Percentiles rank a stretch among this genome's conserved stretches.
Evolutionary conservation across 2,797 vertebrate species (phyloP).

Genomic region (Gorsachius magnificus): DNA sequence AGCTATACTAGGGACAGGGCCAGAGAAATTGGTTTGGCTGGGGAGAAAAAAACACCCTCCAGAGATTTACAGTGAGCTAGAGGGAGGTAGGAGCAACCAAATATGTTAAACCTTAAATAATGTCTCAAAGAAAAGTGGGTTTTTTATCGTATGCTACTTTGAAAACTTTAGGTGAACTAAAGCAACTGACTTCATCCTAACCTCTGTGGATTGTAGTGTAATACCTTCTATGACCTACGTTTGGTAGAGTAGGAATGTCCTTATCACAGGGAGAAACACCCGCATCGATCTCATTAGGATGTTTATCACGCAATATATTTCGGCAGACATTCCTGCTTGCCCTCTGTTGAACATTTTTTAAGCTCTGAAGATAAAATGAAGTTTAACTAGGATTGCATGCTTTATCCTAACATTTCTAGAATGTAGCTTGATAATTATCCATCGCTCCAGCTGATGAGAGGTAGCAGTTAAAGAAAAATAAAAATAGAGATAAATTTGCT

Average conservation of each 20-base stretch:
- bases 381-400: neutral
- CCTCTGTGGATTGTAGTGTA: neutral
- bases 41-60: neutral
- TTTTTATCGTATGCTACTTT: neutral
- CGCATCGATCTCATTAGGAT: conserved; percentile 44
- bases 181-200: neutral
- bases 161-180: neutral
- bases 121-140: neutral
- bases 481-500: neutral
- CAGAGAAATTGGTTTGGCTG: neutral
- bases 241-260: conserved; percentile 4
- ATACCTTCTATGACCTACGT: neutral
- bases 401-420: conserved; percentile 39
- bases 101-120: neutral
- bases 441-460: neutral
- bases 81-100: neutral
- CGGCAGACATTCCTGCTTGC: neutral
- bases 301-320: conserved; percentile 38
- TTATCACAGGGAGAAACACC: neutral
- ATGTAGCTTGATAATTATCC: conserved; percentile 26
- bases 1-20: neutral
- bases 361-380: conserved; percentile 39
- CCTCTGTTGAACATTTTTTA: conserved; percentile 12
- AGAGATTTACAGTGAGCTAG: neutral
- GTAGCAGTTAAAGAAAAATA: conserved; percentile 14